Base-by-base conservation (phyloP, 2,113 vertebrate genomes). In the Phoxinus phoxinus region DNA sequence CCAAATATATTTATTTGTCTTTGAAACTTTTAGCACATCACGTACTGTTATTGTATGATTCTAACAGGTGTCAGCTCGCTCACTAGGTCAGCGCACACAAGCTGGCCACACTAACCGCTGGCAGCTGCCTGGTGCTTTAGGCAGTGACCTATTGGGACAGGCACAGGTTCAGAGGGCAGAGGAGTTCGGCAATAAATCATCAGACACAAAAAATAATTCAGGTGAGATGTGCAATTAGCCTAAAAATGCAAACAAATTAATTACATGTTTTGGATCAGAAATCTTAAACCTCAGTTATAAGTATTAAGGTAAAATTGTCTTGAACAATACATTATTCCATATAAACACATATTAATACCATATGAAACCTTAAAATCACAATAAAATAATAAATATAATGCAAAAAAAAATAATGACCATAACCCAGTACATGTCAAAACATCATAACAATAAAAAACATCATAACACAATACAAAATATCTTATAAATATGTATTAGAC, bases 131-230 rank as follows among this genome's bases (percentile, higher is more conserved):
- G 86, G 30, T 9, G 75, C 37, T 9, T 53, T 84, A 41, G 74
- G 71, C 35, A 76, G 88, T 63, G 91, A 87, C 85, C 75, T 88
- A 11, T 84, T 88, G 30, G 92, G 93, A 80, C 72, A 83, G 58
- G 35, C 87, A 59, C 90, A 88, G 89, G 71, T 59, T 41, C 37
- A 12, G 2, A 80, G 77, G 53, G 85, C 85, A 41, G 51, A 59
- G 19, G 73, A 85, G 78, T 69, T 72, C 75, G 87, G 32, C 76
- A 74, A 88, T 0, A 0, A 80, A 27, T 84, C 81, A 78, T 63
- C 71, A 19, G 25, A 90, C 15, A 85, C 77, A 84, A 86, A 44
- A 75, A 88, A 87, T 7, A 73, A 75, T 78, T 89, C 86, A 90
- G 91, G 80, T 73, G 74, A 86, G 80, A 59, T 9, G n/a, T 41